Conservation (phyloP, 1,140 invertebrate genomes). For the Chrysopa pallens region DNA sequence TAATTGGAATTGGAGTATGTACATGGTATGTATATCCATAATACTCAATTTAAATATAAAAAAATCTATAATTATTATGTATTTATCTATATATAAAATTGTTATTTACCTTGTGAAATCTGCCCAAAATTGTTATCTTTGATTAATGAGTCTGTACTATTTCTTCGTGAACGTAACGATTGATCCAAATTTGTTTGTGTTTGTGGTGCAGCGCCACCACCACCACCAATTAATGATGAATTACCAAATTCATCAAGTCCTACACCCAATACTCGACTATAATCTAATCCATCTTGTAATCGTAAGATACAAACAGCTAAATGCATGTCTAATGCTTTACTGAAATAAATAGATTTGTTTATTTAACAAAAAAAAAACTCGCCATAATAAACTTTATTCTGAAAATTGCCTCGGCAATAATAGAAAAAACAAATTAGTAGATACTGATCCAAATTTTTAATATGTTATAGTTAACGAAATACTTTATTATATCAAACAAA, state of each 20-base stretch:
- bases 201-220: neutral
- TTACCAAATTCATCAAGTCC: slow-evolving; percentile 13
- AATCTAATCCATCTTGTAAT: slow-evolving; percentile 64
- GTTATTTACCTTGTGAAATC: slow-evolving; percentile 36
- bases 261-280: slow-evolving; percentile 38
- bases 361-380: neutral
- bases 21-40: too few relatives aligned
- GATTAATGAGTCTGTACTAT: slow-evolving; percentile 21
- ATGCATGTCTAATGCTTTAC: slow-evolving; percentile 84
- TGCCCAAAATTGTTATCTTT: slow-evolving; percentile 41
- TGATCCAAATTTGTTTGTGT: neutral
- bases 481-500: too few relatives aligned
- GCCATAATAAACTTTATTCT: too few relatives aligned
- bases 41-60: neutral
- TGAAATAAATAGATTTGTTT: slow-evolving; percentile 24
- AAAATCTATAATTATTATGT: neutral
- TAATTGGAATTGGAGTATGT: too few relatives aligned
- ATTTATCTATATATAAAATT: neutral
- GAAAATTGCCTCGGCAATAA: too few relatives aligned
- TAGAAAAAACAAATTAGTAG: too few relatives aligned
- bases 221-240: slow-evolving; percentile 1
- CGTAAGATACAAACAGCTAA: slow-evolving; percentile 76
- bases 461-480: too few relatives aligned
- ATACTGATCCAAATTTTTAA: too few relatives aligned
- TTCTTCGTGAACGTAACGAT: slow-evolving; percentile 1